These are phyloP conservation scores for Phrixothrix hirtus DNA, from an alignment of 2,888 invertebrate species.

Conservation along the genomic window DNA sequence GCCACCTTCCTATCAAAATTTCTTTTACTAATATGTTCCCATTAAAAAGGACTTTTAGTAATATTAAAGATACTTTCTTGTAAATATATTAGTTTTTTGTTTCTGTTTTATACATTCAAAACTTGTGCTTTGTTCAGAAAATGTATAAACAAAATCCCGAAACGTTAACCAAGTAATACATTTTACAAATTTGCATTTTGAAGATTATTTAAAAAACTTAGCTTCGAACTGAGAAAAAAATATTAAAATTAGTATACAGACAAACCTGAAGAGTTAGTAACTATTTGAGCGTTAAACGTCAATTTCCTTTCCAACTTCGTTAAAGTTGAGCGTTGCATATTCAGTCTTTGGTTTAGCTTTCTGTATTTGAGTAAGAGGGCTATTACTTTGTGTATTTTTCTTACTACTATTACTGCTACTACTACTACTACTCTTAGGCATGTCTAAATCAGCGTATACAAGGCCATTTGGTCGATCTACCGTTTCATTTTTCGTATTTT, in stretches of 20 bases:
- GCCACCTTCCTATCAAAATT: too few species aligned
- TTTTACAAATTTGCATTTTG: too few species aligned
- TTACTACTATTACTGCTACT: constrained; percentile 32
- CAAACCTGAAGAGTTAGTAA: constrained; percentile 40
- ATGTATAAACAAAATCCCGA: neutral
- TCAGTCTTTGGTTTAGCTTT: constrained; percentile 60
- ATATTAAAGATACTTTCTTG: too few species aligned
- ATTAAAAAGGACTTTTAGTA: too few species aligned
- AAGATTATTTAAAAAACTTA: constrained; percentile 5
- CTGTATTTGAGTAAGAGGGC: constrained; percentile 41
- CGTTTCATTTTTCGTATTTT: constrained; percentile 20
- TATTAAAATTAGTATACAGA: constrained; percentile 3
- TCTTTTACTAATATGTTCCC: too few species aligned
- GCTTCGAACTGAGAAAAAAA: neutral
- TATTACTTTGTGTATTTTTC: constrained; percentile 11
- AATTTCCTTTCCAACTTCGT: constrained; percentile 69
- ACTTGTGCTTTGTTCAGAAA: too few species aligned
- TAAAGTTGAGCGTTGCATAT: constrained; percentile 68
- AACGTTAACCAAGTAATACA: constrained; percentile 6
- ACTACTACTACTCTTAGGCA: constrained; percentile 44
- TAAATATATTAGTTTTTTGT: too few species aligned
- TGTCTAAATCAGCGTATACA: constrained; percentile 58
- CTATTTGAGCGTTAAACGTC: constrained; percentile 62
- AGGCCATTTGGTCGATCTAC: constrained; percentile 52
- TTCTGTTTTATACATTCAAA: too few species aligned